These are phyloP conservation scores for Pristionchus arcanus DNA, from an alignment of 2,888 invertebrate genomes.

Conservation along the genomic window DNA sequence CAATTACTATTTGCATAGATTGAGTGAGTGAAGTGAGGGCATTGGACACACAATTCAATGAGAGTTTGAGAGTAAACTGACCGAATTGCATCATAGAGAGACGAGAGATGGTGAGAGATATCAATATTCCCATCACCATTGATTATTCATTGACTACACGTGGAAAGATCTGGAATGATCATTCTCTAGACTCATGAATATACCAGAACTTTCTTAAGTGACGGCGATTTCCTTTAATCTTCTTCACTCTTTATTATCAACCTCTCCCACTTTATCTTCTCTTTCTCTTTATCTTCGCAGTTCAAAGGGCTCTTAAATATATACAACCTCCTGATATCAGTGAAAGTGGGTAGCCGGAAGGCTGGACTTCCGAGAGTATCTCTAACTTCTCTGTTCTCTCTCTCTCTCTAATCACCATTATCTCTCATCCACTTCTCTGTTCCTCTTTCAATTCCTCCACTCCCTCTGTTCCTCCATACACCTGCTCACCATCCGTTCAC, in stretches of 20 bases:
- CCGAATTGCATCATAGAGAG: conserved; percentile 38
- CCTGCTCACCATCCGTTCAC: not conserved
- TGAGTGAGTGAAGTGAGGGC: conserved; percentile 21
- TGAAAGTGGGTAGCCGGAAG: conserved; percentile 44
- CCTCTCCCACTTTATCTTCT: not conserved
- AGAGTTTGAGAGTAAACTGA: conserved; percentile 30
- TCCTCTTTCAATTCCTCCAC: not conserved
- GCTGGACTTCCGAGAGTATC: not conserved
- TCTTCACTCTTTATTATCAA: not conserved
- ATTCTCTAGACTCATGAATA: not conserved
- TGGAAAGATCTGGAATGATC: not conserved
- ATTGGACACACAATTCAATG: conserved; percentile 16
- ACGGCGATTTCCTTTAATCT: conserved; percentile 4
- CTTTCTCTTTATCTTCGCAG: not conserved
- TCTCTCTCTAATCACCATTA: not conserved
- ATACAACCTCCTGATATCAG: conserved; percentile 9
- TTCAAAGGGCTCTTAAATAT: conserved; percentile 30
- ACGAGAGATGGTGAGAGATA: not conserved
- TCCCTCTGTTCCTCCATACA: not conserved
- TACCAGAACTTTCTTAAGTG: not conserved
- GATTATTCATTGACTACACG: not conserved
- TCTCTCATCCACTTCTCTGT: not conserved
- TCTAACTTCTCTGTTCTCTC: not conserved
- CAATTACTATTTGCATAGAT: conserved; percentile 44
- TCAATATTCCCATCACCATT: not conserved